Conservation (phyloP, 2,888 invertebrate genomes). For the Aethes cnicana region DNA sequence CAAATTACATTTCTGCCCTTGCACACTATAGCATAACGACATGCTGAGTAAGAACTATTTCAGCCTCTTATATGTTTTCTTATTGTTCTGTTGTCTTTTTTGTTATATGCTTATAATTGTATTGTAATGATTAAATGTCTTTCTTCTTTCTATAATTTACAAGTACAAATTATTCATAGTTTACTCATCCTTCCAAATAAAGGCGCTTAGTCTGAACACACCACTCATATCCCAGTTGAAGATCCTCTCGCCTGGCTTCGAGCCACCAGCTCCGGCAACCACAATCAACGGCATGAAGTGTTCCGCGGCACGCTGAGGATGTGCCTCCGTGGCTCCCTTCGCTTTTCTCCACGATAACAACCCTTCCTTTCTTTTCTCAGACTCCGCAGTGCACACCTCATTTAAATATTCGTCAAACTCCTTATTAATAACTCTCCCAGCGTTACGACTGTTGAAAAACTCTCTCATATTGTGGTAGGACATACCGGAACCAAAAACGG, state of each 20-base stretch:
- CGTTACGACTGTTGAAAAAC: conserved; percentile 49
- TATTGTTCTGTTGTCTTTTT: too few species aligned
- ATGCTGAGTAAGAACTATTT: too few species aligned
- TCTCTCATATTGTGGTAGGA: conserved; percentile 76
- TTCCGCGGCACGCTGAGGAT: conserved; percentile 66
- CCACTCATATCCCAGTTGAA: conserved; percentile 71
- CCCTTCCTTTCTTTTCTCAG: conserved; percentile 52
- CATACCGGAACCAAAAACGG: conserved; percentile 72
- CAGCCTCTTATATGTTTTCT: too few species aligned
- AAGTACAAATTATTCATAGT: too few species aligned
- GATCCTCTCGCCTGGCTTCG: conserved; percentile 57
- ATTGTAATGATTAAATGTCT: too few species aligned
- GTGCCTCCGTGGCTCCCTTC: conserved; percentile 62
- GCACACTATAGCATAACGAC: too few species aligned
- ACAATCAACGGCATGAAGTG: conserved; percentile 75
- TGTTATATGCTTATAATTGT: too few species aligned
- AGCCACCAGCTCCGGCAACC: conserved; percentile 68
- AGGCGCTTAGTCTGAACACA: conserved; percentile 65
- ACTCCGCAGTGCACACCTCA: conserved; percentile 60
- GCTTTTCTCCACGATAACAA: conserved; percentile 61
- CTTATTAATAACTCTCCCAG: conserved; percentile 55
- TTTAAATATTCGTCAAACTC: conserved; percentile 69
- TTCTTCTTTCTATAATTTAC: too few species aligned
- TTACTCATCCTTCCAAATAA: conserved; percentile 67
- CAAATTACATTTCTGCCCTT: too few species aligned